Evolutionary conservation across 2,797 vertebrate species (phyloP).

Genomic region (Cichlasoma orientale): DNA sequence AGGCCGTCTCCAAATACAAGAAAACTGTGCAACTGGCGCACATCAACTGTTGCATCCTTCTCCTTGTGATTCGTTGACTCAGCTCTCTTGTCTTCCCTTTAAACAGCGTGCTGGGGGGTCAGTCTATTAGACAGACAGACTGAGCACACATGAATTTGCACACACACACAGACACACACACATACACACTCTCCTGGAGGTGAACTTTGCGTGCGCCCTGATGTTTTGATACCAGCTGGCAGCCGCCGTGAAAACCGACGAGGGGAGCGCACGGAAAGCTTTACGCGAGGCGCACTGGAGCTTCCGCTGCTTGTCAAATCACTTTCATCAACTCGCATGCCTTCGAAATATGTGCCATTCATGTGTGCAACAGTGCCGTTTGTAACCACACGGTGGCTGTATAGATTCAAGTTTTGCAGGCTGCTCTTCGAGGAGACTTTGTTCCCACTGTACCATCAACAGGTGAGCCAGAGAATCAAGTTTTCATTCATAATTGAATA

Average conservation of each 20-base stretch:
- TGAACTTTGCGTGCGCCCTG: constrained; percentile 44
- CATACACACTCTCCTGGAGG: constrained; percentile 7
- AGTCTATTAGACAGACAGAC: constrained; percentile 63
- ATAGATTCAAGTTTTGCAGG: background rate
- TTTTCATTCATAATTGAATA: background rate
- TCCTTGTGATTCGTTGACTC: constrained; percentile 73
- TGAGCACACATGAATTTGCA: constrained; percentile 18
- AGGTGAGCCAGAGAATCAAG: background rate
- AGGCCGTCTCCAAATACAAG: constrained; percentile 39
- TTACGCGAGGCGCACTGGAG: constrained; percentile 17
- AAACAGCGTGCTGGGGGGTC: constrained; percentile 72
- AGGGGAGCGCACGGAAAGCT: constrained; percentile 20
- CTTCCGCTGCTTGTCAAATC: constrained; percentile 46
- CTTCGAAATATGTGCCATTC: constrained; percentile 35
- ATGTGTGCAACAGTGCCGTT: constrained; percentile 26
- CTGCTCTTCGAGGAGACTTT: background rate
- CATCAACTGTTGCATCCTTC: constrained; percentile 77
- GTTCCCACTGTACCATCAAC: background rate
- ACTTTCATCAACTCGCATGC: constrained; percentile 60
- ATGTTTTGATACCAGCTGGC: constrained; percentile 31
- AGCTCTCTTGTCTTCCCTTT: constrained; percentile 76
- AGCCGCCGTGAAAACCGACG: constrained; percentile 21
- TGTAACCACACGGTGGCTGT: constrained; percentile 65
- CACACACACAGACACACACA: background rate
- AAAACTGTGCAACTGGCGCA: constrained; percentile 60